Conservation (phyloP, 2,113 vertebrate species). For the Crotalus viridis region DNA sequence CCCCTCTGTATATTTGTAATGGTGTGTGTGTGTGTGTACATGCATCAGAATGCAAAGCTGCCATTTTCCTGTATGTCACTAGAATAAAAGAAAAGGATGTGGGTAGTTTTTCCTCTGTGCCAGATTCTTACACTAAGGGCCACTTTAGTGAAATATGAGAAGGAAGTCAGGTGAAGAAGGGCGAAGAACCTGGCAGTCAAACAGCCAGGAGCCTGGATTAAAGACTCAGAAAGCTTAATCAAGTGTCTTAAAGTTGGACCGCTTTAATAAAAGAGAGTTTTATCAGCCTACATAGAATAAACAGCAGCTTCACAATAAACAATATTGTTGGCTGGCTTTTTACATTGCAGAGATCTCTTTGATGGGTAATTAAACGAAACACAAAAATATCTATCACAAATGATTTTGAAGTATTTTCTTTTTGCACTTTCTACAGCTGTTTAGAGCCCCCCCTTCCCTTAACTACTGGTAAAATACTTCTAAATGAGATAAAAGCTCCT, state of each 20-base stretch:
- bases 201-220: slow-evolving; percentile 3
- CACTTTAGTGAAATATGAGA: slow-evolving; percentile 15
- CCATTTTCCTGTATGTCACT: neutral
- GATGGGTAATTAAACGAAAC: neutral
- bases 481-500: slow-evolving; percentile 40
- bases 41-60: slow-evolving; percentile 20
- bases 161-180: slow-evolving; percentile 19
- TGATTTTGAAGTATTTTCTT: too few species aligned
- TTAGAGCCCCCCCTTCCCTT: neutral
- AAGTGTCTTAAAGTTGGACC: neutral
- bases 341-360: neutral
- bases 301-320: neutral
- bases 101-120: slow-evolving; percentile 17
- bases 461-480: slow-evolving; percentile 49
- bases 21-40: neutral
- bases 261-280: slow-evolving; percentile 41
- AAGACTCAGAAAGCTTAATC: neutral
- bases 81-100: slow-evolving; percentile 28
- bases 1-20: neutral
- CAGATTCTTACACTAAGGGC: slow-evolving; percentile 13
- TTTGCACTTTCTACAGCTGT: neutral
- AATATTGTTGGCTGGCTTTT: neutral
- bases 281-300: slow-evolving; percentile 48
- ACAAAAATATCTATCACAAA: neutral
- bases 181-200: neutral